Conservation (phyloP, 2,888 invertebrate genomes). For the Yponomeuta cagnagella region DNA sequence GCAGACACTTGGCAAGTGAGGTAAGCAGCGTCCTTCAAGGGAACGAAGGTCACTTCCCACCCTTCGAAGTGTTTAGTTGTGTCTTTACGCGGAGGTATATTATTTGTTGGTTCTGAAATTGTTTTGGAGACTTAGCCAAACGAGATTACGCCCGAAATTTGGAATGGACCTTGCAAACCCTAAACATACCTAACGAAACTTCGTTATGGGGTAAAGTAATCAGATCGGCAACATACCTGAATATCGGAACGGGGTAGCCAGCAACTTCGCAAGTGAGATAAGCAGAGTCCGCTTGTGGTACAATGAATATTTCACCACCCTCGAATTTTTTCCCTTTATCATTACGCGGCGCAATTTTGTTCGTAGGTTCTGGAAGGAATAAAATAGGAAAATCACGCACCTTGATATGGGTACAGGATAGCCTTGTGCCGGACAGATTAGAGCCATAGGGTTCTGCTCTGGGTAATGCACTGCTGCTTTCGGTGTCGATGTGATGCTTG, state of each 20-base stretch:
- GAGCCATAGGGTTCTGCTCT: conserved; percentile 50
- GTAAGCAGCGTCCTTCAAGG: conserved; percentile 68
- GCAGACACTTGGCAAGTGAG: conserved; percentile 82
- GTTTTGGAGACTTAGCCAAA: conserved; percentile 23
- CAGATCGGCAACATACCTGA: conserved; percentile 46
- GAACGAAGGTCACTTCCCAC: conserved; percentile 77
- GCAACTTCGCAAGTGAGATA: conserved; percentile 73
- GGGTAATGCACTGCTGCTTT: conserved; percentile 61
- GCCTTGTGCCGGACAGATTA: conserved; percentile 72
- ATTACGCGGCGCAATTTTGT: conserved; percentile 78
- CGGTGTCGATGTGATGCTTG: conserved; percentile 70
- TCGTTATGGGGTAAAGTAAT: background rate
- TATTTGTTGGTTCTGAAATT: conserved; percentile 74
- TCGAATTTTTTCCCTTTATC: conserved; percentile 59
- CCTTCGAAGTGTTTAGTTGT: conserved; percentile 77
- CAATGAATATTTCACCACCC: conserved; percentile 62
- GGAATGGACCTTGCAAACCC: background rate
- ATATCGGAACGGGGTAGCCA: conserved; percentile 71
- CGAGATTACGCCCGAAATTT: background rate
- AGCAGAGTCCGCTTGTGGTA: conserved; percentile 43
- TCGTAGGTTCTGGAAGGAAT: conserved; percentile 79
- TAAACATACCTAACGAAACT: background rate
- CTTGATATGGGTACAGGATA: conserved; percentile 80
- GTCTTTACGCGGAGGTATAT: conserved; percentile 77
- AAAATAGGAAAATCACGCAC: conserved; percentile 52